phyloP scores from a whole-genome alignment of 30 jellyfish, hydroid and myxozoan genomes.

The Aurelia coerulea region DNA sequence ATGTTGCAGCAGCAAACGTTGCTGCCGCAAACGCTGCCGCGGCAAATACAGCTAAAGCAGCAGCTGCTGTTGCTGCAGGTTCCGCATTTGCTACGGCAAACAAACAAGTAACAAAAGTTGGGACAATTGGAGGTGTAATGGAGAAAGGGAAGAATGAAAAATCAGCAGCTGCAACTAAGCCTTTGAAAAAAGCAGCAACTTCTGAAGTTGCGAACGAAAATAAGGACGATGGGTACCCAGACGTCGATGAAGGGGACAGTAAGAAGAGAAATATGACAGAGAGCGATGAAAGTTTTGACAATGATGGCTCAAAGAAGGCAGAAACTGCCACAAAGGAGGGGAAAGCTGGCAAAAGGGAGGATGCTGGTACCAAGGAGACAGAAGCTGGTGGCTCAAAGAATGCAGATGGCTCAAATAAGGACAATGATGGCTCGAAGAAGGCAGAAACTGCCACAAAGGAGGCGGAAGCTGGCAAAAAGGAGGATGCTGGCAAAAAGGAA shows the following conservation, averaged over 20 bases:
- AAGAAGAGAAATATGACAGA: constrained; percentile 33
- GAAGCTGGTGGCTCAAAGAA: not conserved
- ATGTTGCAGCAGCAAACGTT: not conserved
- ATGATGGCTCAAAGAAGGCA: constrained; percentile 16
- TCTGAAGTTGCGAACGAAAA: constrained; percentile 19
- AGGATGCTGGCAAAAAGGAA: not conserved
- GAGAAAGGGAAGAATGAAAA: constrained; percentile 25
- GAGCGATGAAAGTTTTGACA: constrained; percentile 58
- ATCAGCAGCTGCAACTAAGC: constrained; percentile 24
- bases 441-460: no score
- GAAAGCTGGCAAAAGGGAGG: not conserved
- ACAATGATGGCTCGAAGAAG: not conserved
- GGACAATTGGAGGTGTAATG: constrained; percentile 51
- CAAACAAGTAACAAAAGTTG: constrained; percentile 9
- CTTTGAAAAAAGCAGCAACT: constrained; percentile 17
- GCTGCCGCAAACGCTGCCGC: constrained; percentile 1
- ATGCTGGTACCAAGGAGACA: not conserved
- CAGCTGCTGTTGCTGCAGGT: constrained; percentile 1
- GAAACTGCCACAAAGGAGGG: not conserved
- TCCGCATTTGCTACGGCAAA: constrained; percentile 16
- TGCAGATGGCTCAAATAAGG: not conserved
- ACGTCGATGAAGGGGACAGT: constrained; percentile 24
- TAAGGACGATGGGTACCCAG: constrained; percentile 41
- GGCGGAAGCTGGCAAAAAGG: not conserved
- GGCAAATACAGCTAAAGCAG: no score